phyloP scores from a whole-genome alignment of 1,140 invertebrate species.

The Drosophila santomea region DNA sequence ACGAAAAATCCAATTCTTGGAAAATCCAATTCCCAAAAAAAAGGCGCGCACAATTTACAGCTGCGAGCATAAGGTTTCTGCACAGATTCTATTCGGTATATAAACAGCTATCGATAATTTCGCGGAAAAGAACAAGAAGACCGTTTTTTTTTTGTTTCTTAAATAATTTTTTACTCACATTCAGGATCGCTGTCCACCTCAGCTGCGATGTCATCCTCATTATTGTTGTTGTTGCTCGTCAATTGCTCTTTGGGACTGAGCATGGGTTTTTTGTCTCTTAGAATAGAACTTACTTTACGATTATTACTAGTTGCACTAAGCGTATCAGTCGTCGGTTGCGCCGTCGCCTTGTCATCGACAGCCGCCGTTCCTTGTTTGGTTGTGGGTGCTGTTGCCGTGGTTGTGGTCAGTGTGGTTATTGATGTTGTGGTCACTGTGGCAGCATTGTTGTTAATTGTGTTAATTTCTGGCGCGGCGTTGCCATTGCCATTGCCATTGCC shows the following conservation, averaged over 20 bases:
- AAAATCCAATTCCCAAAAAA: no score
- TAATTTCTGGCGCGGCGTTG: conserved; percentile 7
- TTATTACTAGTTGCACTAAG: conserved; percentile 82
- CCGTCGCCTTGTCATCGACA: conserved; percentile 45
- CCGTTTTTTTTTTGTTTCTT: no score
- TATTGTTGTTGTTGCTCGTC: conserved; percentile 28
- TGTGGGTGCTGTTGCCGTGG: conserved; percentile 20
- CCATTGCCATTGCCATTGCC: conserved; percentile 13
- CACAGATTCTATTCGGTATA: no score
- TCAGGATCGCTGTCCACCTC: conserved; percentile 21
- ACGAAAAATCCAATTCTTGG: no score
- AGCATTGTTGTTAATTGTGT: conserved; percentile 17
- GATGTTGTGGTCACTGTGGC: conserved; percentile 1
- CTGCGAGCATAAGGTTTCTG: no score
- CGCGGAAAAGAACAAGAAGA: no score
- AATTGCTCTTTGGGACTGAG: conserved; percentile 42
- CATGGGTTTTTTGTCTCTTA: conserved; percentile 64
- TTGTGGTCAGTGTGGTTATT: conserved; percentile 24
- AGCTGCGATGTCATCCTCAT: conserved; percentile 19
- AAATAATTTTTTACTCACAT: conserved; percentile 24
- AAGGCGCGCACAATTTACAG: no score
- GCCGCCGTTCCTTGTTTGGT: conserved; percentile 41
- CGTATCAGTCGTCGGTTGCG: conserved; percentile 71
- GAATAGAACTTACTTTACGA: conserved; percentile 75
- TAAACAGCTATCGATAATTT: no score